A percentile compares a stretch with the other conserved stretches of the same genome.
Evolutionary conservation across 2,797 vertebrate species (phyloP).

Genomic region (Hapalemur alaotrensis): DNA sequence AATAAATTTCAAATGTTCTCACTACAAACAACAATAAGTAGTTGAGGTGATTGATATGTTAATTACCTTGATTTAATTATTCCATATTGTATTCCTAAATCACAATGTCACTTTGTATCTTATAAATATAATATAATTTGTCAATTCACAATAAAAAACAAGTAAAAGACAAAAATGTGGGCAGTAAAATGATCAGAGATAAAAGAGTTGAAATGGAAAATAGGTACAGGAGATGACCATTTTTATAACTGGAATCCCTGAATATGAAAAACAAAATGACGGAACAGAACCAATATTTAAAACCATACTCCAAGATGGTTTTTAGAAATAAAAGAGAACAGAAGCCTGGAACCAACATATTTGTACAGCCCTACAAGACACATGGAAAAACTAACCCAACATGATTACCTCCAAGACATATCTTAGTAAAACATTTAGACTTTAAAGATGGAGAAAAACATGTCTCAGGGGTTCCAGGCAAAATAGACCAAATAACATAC

Average conservation of each 20-base stretch:
- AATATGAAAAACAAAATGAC: neutral
- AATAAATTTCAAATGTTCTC: neutral
- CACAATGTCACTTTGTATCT: neutral
- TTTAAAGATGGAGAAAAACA: neutral
- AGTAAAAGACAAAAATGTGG: neutral
- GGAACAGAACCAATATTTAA: neutral
- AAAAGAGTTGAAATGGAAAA: neutral
- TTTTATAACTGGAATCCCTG: neutral
- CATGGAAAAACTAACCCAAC: neutral
- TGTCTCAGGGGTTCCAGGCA: neutral
- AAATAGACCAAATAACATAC: neutral
- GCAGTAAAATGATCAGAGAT: neutral
- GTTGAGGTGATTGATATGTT: too few relatives aligned
- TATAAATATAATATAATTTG: neutral
- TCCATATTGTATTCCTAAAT: neutral
- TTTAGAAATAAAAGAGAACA: neutral
- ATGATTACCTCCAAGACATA: neutral
- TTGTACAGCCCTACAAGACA: neutral
- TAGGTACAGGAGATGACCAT: neutral
- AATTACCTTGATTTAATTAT: too few relatives aligned
- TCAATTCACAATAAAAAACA: neutral
- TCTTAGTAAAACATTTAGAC: neutral
- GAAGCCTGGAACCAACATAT: neutral
- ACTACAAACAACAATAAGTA: neutral
- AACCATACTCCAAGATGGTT: neutral